phyloP scores from a whole-genome alignment of 2,113 vertebrate genomes.

The Hymenochirus boettgeri region DNA sequence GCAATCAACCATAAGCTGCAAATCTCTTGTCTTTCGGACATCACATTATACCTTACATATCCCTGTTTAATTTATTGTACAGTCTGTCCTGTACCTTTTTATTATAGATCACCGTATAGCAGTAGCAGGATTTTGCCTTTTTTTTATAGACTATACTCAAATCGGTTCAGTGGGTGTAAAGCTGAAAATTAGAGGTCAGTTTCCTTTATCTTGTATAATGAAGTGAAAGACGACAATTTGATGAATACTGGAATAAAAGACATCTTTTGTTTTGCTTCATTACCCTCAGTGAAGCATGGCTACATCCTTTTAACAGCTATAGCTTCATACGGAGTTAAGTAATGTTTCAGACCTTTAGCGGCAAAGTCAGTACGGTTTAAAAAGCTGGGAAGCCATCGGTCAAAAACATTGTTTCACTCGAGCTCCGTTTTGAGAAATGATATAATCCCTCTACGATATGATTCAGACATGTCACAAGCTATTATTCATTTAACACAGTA shows the following conservation, averaged over 20 bases:
- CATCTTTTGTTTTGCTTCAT: constrained; percentile 32
- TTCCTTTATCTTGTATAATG: constrained; percentile 42
- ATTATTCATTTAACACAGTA: not conserved
- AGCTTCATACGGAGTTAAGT: constrained; percentile 30
- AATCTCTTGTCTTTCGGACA: too few species aligned
- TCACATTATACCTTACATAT: too few species aligned
- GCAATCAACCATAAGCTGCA: too few species aligned
- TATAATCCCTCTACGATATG: constrained; percentile 6
- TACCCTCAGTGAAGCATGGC: constrained; percentile 32
- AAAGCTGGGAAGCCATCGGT: constrained; percentile 16
- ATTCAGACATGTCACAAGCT: constrained; percentile 4
- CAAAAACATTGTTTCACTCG: constrained; percentile 6
- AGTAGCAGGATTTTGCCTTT: not conserved
- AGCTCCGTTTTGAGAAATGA: constrained; percentile 1
- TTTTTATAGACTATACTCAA: not conserved
- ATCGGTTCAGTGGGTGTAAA: constrained; percentile 25
- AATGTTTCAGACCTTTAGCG: constrained; percentile 36
- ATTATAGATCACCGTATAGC: not conserved
- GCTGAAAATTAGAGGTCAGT: constrained; percentile 34
- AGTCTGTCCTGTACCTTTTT: too few species aligned
- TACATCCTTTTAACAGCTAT: constrained; percentile 30
- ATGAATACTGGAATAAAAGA: constrained; percentile 31
- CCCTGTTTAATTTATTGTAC: too few species aligned
- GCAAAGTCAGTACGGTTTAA: constrained; percentile 15
- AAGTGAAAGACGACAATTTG: constrained; percentile 33